Evolutionary conservation across 2,113 vertebrate species (phyloP).

Genomic region (Phasianus colchicus): DNA sequence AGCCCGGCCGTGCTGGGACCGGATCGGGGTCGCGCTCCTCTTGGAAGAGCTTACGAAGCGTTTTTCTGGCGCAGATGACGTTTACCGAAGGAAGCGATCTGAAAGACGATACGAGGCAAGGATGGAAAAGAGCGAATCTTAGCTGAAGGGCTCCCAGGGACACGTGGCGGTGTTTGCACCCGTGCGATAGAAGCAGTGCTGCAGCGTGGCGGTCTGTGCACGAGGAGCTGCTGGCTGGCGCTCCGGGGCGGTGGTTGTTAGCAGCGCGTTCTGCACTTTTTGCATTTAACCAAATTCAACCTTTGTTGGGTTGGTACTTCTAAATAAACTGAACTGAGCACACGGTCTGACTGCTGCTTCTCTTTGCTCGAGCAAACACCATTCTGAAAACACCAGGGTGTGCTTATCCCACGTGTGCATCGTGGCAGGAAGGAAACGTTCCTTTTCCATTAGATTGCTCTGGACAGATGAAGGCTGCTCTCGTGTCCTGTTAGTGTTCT

Average conservation of each 20-base stretch:
- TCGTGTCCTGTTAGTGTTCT: background rate
- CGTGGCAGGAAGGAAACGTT: background rate
- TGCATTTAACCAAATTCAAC: background rate
- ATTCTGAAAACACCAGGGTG: background rate
- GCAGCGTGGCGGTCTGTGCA: background rate
- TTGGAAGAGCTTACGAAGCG: background rate
- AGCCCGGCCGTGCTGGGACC: background rate
- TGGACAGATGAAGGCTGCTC: background rate
- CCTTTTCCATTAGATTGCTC: background rate
- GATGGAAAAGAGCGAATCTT: constrained; percentile 73
- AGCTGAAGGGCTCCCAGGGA: constrained; percentile 45
- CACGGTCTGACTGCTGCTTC: background rate
- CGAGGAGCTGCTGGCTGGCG: background rate
- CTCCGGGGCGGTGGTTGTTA: background rate
- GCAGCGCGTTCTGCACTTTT: background rate
- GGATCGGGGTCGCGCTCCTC: background rate
- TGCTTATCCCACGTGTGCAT: background rate
- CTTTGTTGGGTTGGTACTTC: background rate
- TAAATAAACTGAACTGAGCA: constrained; percentile 28
- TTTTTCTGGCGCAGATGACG: constrained; percentile 90
- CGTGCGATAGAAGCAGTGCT: background rate
- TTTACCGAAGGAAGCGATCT: constrained; percentile 93
- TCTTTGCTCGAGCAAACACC: background rate
- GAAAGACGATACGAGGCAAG: constrained; percentile 86
- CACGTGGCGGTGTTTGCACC: constrained; percentile 13